Percentiles rank a stretch among this genome's conserved stretches.
phyloP scores from a whole-genome alignment of 2,113 vertebrate genomes.

The Salvelinus alpinus region DNA sequence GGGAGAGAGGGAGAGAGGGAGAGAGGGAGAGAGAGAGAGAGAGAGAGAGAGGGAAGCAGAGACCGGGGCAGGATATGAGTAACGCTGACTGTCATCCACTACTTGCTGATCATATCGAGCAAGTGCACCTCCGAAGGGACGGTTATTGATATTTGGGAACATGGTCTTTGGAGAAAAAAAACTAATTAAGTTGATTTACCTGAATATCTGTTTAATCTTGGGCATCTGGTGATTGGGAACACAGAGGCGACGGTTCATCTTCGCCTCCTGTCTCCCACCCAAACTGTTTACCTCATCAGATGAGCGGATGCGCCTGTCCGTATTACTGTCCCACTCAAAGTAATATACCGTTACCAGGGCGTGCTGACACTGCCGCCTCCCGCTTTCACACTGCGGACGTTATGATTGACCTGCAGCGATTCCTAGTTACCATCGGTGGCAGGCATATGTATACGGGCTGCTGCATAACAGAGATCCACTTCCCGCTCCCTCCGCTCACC shows the following conservation, averaged over 20 bases:
- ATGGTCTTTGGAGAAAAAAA: not conserved
- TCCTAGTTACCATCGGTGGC: conserved; percentile 43
- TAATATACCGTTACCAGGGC: conserved; percentile 55
- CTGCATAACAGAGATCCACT: too few relatives aligned
- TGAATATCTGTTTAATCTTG: conserved; percentile 2
- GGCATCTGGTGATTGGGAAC: conserved; percentile 25
- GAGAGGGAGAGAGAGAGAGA: too few relatives aligned
- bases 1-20: too few relatives aligned
- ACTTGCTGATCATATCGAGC: conserved; percentile 24
- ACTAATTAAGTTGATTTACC: conserved; percentile 21
- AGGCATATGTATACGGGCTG: too few relatives aligned
- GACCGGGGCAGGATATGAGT: conserved; percentile 16
- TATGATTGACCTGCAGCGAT: conserved; percentile 64
- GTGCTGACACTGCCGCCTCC: conserved; percentile 53
- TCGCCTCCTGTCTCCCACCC: conserved; percentile 18
- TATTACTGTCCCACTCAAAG: conserved; percentile 46
- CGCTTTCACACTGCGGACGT: conserved; percentile 45
- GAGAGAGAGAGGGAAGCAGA: too few relatives aligned
- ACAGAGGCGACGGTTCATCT: not conserved
- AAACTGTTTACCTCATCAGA: conserved; percentile 54
- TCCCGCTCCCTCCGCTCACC: not conserved
- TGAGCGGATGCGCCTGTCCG: conserved; percentile 40
- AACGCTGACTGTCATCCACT: conserved; percentile 5
- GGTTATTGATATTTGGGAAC: conserved; percentile 16
- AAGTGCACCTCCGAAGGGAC: not conserved